These are phyloP conservation scores for Sylvilagus bachmani DNA, from an alignment of 2,113 vertebrate species.

Conservation along the genomic window DNA sequence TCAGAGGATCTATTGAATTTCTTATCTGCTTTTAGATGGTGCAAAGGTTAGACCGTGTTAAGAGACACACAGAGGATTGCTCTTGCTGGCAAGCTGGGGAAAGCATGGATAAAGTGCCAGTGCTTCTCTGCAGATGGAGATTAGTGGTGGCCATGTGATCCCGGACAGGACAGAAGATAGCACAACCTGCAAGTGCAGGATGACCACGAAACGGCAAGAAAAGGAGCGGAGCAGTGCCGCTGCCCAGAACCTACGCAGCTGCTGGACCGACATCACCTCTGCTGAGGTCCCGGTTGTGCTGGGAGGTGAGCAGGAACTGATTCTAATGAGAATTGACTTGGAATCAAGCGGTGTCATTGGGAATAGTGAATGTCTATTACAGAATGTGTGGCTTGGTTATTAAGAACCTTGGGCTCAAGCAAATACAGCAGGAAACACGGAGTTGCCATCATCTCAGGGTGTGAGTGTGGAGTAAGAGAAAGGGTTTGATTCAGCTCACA, in stretches of 20 bases:
- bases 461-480: not conserved
- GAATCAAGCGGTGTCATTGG: not conserved
- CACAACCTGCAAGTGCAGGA: slow-evolving; percentile 88
- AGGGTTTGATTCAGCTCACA: not conserved
- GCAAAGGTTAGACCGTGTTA: slow-evolving; percentile 64
- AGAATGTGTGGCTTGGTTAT: not conserved
- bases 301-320: slow-evolving; percentile 81
- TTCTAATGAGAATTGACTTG: rapidly evolving
- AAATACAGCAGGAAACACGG: not conserved
- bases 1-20: not conserved
- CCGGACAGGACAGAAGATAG: slow-evolving; percentile 83
- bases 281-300: slow-evolving; percentile 86
- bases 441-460: rapidly evolving
- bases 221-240: slow-evolving; percentile 83
- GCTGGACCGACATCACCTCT: slow-evolving; percentile 82
- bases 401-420: not conserved
- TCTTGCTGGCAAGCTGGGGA: slow-evolving; percentile 88
- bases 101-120: slow-evolving; percentile 90
- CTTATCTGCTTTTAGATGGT: slow-evolving; percentile 82
- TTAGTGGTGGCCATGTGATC: slow-evolving; percentile 88
- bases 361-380: not conserved
- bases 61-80: slow-evolving; percentile 89
- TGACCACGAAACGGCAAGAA: slow-evolving; percentile 89
- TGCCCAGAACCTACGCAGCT: slow-evolving; percentile 73
- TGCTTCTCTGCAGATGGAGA: slow-evolving; percentile 85